Base-by-base conservation (phyloP, 2,888 invertebrate genomes). In the Lacanobia oleracea region DNA sequence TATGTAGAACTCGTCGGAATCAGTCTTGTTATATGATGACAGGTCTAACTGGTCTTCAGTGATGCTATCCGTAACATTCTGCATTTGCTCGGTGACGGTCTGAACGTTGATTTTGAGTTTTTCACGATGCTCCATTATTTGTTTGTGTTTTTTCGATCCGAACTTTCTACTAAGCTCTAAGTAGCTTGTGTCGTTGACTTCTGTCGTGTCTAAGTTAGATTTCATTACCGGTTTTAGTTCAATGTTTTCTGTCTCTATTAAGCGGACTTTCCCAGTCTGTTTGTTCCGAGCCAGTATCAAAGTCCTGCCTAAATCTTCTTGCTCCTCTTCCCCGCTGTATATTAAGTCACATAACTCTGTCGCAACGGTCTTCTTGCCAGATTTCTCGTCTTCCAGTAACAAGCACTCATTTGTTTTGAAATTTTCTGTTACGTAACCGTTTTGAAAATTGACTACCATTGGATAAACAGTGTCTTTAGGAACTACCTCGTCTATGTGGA, bases 141-240 rank as follows among this genome's bases (percentile, higher is more conserved):
- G 91, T 87, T 97, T 97, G 0, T 94, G 93, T 85, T 95, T 96
- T 79, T 97, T 97, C 0, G 97, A 97, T 2, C 97, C 97, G 86
- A 97, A 97, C 79, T 97, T 96, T 84, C 97, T 96, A 61, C 97
- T 97, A 0, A 97, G 89, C 66, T 95, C 95, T 33, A 94, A 85
- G 57, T 88, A 84, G 27, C 91, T 94, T 0, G 90, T 92, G 23
- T 95, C 93, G 0, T 89, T 67, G 0, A 83, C 45, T 10, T 89
- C 86, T 0, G 89, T 66, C 0, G 86, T 66, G 10, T 90, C 87
- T 3, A 87, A 51, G 1, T 91, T 87, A 0, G 77, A 81, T 72
- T 88, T 89, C 0, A 93, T 23, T 0, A 86, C 45, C 0, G 95
- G 94, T 83, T 92, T 93, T 1, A 95, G 27, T n/a, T 93, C 91